Percentiles rank a stretch among this genome's conserved stretches.
These are phyloP conservation scores for Branchinecta lynchi DNA, from an alignment of 1,140 invertebrate genomes.

Conservation along the genomic window DNA sequence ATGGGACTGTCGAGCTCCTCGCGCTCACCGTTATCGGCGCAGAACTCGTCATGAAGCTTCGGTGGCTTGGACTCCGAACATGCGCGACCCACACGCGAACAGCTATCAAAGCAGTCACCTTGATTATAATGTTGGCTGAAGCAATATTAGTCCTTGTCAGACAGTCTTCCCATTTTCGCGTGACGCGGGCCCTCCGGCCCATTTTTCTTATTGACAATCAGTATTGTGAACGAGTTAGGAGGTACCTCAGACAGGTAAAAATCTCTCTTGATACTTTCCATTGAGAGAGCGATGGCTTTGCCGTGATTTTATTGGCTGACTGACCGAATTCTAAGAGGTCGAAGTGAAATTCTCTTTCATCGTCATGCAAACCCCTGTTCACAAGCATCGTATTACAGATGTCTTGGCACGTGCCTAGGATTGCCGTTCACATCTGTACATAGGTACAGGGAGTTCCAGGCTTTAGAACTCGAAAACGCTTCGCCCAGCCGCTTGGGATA, in stretches of 20 bases:
- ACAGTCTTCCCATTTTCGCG: conserved; percentile 69
- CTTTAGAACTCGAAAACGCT: too few relatives aligned
- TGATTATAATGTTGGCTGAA: conserved; percentile 70
- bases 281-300: conserved; percentile 11
- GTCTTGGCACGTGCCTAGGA: too few relatives aligned
- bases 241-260: conserved; percentile 29
- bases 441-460: too few relatives aligned
- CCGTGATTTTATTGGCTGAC: neutral
- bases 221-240: conserved; percentile 49
- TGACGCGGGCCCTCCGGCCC: conserved; percentile 69
- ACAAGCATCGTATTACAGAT: too few relatives aligned
- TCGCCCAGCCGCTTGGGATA: too few relatives aligned
- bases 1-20: conserved; percentile 67
- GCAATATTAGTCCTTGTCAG: conserved; percentile 61
- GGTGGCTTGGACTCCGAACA: conserved; percentile 70
- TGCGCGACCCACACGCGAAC: conserved; percentile 69
- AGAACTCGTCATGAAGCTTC: conserved; percentile 59
- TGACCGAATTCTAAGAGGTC: neutral
- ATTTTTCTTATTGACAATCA: conserved; percentile 76
- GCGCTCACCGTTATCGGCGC: conserved; percentile 56
- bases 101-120: conserved; percentile 58
- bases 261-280: neutral
- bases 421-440: too few relatives aligned
- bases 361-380: too few relatives aligned
- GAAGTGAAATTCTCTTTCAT: too few relatives aligned